phyloP scores from a whole-genome alignment of 2,797 vertebrate species.

The Buphagus erythrorhynchus region DNA sequence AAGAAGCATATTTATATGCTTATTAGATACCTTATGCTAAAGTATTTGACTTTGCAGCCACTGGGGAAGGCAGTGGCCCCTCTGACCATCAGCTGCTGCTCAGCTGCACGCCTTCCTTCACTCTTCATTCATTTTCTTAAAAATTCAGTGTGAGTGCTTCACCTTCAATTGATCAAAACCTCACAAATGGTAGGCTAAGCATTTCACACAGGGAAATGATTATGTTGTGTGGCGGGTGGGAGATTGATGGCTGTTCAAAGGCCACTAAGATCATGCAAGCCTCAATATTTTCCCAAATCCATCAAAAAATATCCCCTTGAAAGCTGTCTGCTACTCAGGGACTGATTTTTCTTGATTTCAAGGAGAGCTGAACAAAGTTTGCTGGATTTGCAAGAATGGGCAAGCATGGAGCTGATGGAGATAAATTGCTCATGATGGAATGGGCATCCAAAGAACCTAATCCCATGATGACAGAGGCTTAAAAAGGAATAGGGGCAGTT shows the following conservation, averaged over 20 bases:
- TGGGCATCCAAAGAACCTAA: neutral
- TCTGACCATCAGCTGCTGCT: neutral
- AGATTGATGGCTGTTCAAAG: neutral
- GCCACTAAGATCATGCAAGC: neutral
- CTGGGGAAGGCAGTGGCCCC: neutral
- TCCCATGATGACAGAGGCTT: neutral
- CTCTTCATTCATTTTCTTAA: neutral
- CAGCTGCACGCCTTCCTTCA: neutral
- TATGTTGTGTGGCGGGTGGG: neutral
- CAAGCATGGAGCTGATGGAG: neutral
- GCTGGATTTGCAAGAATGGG: neutral
- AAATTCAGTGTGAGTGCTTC: neutral
- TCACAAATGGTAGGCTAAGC: neutral
- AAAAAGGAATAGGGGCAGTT: neutral
- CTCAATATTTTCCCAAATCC: neutral
- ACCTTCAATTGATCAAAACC: neutral
- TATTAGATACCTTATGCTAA: neutral
- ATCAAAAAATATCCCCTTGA: neutral
- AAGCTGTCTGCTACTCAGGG: neutral
- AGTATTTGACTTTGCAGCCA: neutral
- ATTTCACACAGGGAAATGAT: constrained; percentile 4
- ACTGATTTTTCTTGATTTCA: neutral
- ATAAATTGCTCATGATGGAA: neutral
- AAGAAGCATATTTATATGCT: neutral
- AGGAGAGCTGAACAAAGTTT: neutral